Base-by-base conservation (phyloP, 1,140 invertebrate genomes). In the Hermetia illucens region DNA sequence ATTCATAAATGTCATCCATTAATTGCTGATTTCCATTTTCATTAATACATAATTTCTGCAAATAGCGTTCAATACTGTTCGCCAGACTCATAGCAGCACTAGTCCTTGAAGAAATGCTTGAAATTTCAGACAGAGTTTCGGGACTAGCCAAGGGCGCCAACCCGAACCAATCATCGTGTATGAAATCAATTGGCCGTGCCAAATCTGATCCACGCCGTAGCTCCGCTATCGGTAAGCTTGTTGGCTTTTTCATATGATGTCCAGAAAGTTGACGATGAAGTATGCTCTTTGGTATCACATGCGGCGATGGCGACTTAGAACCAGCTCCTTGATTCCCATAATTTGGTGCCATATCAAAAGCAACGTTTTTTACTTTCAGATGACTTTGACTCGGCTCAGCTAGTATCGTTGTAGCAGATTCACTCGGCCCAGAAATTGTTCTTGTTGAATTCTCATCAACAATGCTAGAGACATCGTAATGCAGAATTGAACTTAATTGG, bases 111-210 rank as follows among this genome's bases (percentile, higher is more conserved):
- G 65, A 68, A 21, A 73, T 74, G 45, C 74, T 77, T 0, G 82
- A 86, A 4, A 81, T 71, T 55, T 88, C 82, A 0, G 82, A 87
- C 3, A 88, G 54, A 2, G 81, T 87, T 56, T 91, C 85, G 2
- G 86, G 85, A 19, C 82, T 84, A 2, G 86, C 86, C 16, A 91
- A 52, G 0, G 86, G 85, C 0, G 85, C 85, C 16, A 77, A 59
- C 3, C 72, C 71, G 45, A 71, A 69, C 68, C 75, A 77, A 46
- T 78, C 75, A 36, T 75, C 71, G 43, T 70, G 67, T 16, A 71
- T 60, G 5, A 71, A 47, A 44, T 72, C 69, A 3, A 70, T 48
- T 30, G 57, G 51, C 17, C 41, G 48, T 35, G 35, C 40, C 2
- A 51, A 46, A 42, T 55, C 50, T 10, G 56, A 59, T 22, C 55